These are phyloP conservation scores for Helicoverpa assulta DNA, from an alignment of 2,888 invertebrate species.

Conservation along the genomic window DNA sequence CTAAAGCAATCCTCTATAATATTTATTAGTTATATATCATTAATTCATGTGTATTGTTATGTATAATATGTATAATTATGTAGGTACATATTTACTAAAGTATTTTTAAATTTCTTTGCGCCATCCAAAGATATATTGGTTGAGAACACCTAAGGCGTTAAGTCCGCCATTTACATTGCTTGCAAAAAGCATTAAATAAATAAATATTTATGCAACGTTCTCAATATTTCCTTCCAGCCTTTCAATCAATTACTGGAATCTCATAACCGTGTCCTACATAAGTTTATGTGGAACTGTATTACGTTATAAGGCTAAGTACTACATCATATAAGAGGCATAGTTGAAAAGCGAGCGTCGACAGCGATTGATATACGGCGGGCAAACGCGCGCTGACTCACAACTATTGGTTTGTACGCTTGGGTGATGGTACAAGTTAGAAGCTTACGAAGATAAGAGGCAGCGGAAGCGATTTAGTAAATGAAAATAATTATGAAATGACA, in stretches of 20 bases:
- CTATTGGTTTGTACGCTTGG: constrained; percentile 75
- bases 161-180: too few species aligned
- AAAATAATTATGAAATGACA: too few species aligned
- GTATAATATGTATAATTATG: too few species aligned
- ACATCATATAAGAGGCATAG: constrained; percentile 69
- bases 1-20: too few species aligned
- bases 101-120: too few species aligned
- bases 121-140: too few species aligned
- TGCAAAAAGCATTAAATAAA: too few species aligned
- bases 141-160: too few species aligned
- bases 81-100: too few species aligned
- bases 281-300: constrained; percentile 44
- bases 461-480: background rate
- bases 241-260: constrained; percentile 24
- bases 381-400: constrained; percentile 87
- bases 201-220: background rate
- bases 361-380: constrained; percentile 87
- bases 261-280: constrained; percentile 31
- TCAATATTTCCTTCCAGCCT: background rate
- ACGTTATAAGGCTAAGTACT: constrained; percentile 41
- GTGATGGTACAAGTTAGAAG: constrained; percentile 62
- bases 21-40: too few species aligned
- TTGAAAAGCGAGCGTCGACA: constrained; percentile 84
- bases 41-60: too few species aligned
- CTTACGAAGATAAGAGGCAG: constrained; percentile 23